Evolutionary conservation across 2,113 vertebrate species (phyloP).

Genomic region (Dicrurus megarhynchus): DNA sequence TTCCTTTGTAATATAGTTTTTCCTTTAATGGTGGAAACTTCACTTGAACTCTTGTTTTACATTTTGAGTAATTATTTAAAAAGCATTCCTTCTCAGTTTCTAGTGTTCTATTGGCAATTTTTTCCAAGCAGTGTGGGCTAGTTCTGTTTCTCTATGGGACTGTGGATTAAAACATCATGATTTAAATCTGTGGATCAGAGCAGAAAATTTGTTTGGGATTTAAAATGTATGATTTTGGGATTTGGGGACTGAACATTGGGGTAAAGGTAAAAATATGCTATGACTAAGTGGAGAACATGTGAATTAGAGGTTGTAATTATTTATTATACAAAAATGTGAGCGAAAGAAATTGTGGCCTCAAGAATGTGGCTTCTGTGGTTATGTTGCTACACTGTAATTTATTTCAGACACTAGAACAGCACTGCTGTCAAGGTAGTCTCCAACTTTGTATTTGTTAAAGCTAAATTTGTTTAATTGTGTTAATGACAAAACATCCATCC

Average conservation of each 20-base stretch:
- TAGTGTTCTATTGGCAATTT: not conserved
- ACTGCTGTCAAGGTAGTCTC: not conserved
- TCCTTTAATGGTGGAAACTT: not conserved
- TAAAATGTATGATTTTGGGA: not conserved
- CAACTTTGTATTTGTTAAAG: not conserved
- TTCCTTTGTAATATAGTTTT: not conserved
- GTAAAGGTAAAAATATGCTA: not conserved
- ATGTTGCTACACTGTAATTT: not conserved
- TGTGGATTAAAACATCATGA: not conserved
- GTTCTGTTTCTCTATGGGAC: not conserved
- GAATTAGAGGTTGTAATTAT: not conserved
- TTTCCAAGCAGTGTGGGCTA: not conserved
- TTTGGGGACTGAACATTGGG: not conserved
- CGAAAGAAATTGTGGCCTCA: rapidly evolving
- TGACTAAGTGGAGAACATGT: not conserved
- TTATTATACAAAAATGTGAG: not conserved
- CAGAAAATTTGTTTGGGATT: not conserved
- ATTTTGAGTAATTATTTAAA: not conserved
- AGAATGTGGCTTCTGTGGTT: not conserved
- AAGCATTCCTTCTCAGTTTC: not conserved
- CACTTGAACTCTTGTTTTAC: not conserved
- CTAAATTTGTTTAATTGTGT: not conserved
- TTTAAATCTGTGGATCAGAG: not conserved
- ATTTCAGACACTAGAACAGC: not conserved
- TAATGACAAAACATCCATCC: not conserved